Conservation (phyloP, 1,140 invertebrate species). For the Tachypleus tridentatus region DNA sequence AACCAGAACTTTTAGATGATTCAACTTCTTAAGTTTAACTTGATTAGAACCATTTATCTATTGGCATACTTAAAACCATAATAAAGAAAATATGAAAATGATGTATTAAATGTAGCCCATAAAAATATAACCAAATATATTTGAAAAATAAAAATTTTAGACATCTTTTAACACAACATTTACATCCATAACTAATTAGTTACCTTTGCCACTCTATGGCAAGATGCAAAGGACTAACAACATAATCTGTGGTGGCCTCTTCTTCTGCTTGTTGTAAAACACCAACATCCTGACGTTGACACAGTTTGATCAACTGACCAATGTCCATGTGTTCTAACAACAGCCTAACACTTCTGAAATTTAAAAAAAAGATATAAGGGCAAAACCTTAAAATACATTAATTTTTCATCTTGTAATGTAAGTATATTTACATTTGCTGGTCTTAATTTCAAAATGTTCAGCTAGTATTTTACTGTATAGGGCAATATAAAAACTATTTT, state of each 20-base stretch:
- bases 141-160: neutral
- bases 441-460: no score
- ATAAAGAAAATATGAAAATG: no score
- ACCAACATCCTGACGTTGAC: slow-evolving; percentile 5
- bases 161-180: neutral
- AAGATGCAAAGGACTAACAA: slow-evolving; percentile 14
- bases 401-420: no score
- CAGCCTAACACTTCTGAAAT: slow-evolving; percentile 11
- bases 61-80: no score
- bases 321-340: slow-evolving; percentile 11
- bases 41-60: no score
- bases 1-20: no score
- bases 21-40: no score
- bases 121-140: neutral
- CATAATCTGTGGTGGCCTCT: no score
- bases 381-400: no score
- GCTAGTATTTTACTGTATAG: no score
- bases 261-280: neutral
- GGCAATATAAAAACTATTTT: no score
- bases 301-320: slow-evolving; percentile 5
- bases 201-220: slow-evolving; percentile 17
- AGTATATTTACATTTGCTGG: no score
- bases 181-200: neutral
- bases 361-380: neutral
- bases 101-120: neutral